Evolutionary conservation across 2,888 invertebrate genomes (phyloP), one percentile per base, ranked within the genome.

Genomic region (Venusia cambrica): DNA sequence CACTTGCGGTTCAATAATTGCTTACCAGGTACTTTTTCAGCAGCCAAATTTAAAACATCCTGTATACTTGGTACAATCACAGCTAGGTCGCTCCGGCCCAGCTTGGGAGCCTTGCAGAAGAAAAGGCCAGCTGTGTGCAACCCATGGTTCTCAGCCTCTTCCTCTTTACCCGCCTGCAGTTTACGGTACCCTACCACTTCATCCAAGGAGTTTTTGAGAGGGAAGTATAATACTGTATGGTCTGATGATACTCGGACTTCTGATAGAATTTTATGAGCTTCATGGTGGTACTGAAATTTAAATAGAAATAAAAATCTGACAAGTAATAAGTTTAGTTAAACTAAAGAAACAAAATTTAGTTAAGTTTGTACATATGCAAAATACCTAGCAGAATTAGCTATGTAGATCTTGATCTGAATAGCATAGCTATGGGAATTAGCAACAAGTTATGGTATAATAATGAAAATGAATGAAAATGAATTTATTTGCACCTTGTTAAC

Each of bases 141-240:
- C 38, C 77, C 83, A 45, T 54, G 69, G 56, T 30, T 60, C 38
- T 74, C 72, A 5, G 52, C 29, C 31, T 78, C 75, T 4, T 85
- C 84, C 38, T 87, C 87, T 33, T 54, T 73, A 0, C 87, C 87
- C 0, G 87, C 85, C 56, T 83, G 75, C 1, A 85, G 31, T 60
- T 87, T 83, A 57, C 91, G 91, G 54, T 92, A 94, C 0, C 94
- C 95, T 1, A 92, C 91, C 13, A 91, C 70, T 56, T 80, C 78
- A 14, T 88, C 89, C 26, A 90, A 67, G 0, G 89, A 79, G 59
- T 92, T 91, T 58, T 88, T 85, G 24, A 95, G 65, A 2, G 93
- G 93, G 60, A 94, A 92, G 61, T 91, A 91, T 51, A 95, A 73
- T 51, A 81, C 63, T 39, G 88, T 85, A 5, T 75, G 71, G 32